These are phyloP conservation scores for Mionectes macconnelli DNA, from an alignment of 2,113 vertebrate species.

Conservation along the genomic window DNA sequence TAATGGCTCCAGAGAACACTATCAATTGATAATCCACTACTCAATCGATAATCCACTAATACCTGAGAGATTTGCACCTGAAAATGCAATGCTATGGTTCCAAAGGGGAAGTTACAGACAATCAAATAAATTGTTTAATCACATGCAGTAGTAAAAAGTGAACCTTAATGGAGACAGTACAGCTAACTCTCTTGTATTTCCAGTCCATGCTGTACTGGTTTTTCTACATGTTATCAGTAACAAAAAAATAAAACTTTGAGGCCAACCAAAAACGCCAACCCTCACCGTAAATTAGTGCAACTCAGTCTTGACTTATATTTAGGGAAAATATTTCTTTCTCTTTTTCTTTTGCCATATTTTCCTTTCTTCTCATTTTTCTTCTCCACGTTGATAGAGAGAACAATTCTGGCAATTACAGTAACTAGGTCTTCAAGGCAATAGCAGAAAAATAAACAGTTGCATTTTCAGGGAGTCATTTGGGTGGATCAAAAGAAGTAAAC, in stretches of 20 bases:
- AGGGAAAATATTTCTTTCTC: not conserved
- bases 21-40: constrained; percentile 1
- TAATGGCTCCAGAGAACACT: not conserved
- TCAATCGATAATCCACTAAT: constrained; percentile 20
- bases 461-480: not conserved
- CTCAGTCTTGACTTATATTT: not conserved
- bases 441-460: not conserved
- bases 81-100: not conserved
- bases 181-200: not conserved
- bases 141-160: not conserved
- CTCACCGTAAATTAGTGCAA: not conserved
- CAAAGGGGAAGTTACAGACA: not conserved
- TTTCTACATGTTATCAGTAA: not conserved
- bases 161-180: not conserved
- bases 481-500: not conserved
- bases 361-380: not conserved
- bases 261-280: not conserved
- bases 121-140: not conserved
- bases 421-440: not conserved
- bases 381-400: not conserved
- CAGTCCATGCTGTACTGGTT: not conserved
- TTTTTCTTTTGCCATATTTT: not conserved
- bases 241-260: not conserved
- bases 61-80: not conserved
- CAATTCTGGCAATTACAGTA: not conserved